phyloP scores from a whole-genome alignment of 2,888 invertebrate species.

The Athalia cordata region DNA sequence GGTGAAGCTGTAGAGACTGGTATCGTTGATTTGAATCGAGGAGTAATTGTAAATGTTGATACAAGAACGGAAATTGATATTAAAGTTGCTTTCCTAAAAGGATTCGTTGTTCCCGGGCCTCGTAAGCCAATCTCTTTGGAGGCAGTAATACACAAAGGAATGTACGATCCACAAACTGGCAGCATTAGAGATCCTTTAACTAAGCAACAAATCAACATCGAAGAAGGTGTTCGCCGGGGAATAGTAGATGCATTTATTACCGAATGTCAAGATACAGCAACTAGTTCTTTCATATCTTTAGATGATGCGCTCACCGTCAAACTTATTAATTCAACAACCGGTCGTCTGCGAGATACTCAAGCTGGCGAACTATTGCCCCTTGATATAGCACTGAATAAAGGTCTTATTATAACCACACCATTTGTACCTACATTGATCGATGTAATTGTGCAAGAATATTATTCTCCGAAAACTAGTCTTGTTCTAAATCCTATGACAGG shows the following conservation, averaged over 20 bases:
- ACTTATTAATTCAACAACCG: conserved; percentile 81
- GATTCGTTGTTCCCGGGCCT: conserved; percentile 81
- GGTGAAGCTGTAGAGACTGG: conserved; percentile 88
- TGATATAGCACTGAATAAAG: conserved; percentile 82
- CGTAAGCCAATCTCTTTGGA: conserved; percentile 86
- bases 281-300: conserved; percentile 83
- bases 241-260: conserved; percentile 89
- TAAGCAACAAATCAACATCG: conserved; percentile 82
- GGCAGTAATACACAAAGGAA: conserved; percentile 82
- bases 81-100: conserved; percentile 82
- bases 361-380: conserved; percentile 82
- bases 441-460: conserved; percentile 85
- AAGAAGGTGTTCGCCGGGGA: conserved; percentile 86
- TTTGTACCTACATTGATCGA: conserved; percentile 84
- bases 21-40: conserved; percentile 84
- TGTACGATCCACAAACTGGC: conserved; percentile 83
- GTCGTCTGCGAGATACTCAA: conserved; percentile 84
- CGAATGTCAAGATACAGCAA: conserved; percentile 85
- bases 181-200: conserved; percentile 84
- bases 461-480: conserved; percentile 82
- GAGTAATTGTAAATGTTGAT: conserved; percentile 82
- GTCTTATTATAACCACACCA: conserved; percentile 83
- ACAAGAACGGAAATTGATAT: conserved; percentile 82
- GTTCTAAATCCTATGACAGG: conserved; percentile 87
- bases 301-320: conserved; percentile 84